Base-by-base conservation (phyloP, 2,888 invertebrate species). In the Scaptomyza polygonia region DNA sequence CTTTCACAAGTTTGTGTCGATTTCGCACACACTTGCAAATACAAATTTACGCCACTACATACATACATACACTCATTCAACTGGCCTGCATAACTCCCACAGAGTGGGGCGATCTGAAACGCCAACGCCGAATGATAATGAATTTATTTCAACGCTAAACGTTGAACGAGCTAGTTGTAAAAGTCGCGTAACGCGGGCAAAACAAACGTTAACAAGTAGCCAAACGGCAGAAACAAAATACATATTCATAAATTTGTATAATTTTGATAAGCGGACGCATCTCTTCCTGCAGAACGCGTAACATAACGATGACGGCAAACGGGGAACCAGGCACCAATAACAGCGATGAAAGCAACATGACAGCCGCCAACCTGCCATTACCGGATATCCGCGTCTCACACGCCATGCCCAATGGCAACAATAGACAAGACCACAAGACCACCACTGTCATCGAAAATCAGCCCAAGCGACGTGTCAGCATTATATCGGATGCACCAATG, bases 391-490 rank as follows among this genome's bases (percentile, higher is more conserved):
- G 62, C 49, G 43, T 18, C 54, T 87, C 14, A 63, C 70, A n/a
- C n/a, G n/a, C n/a, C n/a, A 63, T 86, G 51, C 73, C 67, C 54
- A 86, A 79, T 27, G 83, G 83, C 27, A 75, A 69, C 56, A 53
- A 67, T 49, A 25, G 25, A n/a, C 25, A 78, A 62, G n/a, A n/a
- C 29, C 78, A 79, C 45, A 89, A 86, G 53, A 87, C 71, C 59
- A 77, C 78, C 25, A 70, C 65, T 14, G 80, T 87, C 48, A 76
- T 91, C 45, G 88, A 89, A 1, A 89, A 54, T 57, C 93, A 93
- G 54, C 90, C 92, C 8, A 94, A 93, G 72, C 92, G 94, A 63
- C 93, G 93, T 89, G 94, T 95, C 12, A 94, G 94, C 82, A 94
- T 94, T 68, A 93, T 93, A 91, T 93, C 94, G 5, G 93, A 94